phyloP scores from a whole-genome alignment of 1,140 invertebrate species.

The Neoseiulus cucumeris region DNA sequence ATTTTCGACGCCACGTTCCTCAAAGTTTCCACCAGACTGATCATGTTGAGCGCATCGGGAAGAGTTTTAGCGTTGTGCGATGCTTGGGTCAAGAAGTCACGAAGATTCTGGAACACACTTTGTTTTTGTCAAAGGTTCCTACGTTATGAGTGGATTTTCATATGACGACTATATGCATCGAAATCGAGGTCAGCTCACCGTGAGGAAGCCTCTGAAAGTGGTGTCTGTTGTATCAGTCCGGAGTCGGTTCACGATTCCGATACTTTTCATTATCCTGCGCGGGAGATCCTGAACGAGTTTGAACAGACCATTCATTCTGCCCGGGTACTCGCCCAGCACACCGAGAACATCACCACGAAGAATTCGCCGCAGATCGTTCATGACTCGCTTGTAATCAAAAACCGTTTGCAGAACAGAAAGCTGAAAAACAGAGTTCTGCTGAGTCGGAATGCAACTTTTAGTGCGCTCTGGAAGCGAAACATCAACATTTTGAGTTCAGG shows the following conservation, averaged over 20 bases:
- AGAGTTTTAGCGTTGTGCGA: not conserved
- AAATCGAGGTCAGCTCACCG: not conserved
- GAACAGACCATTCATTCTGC: slow-evolving; percentile 1
- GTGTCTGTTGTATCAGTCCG: not conserved
- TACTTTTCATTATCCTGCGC: not conserved
- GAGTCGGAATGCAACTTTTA: not conserved
- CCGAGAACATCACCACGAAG: not conserved
- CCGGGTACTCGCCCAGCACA: not conserved
- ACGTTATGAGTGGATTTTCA: too few relatives aligned
- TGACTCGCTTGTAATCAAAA: slow-evolving; percentile 6
- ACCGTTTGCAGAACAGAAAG: not conserved
- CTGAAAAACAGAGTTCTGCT: not conserved
- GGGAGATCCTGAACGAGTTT: not conserved
- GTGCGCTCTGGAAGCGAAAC: too few relatives aligned
- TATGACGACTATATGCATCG: too few relatives aligned
- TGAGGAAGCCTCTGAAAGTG: not conserved
- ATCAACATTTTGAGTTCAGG: too few relatives aligned
- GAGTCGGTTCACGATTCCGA: slow-evolving; percentile 2
- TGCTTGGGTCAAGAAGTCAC: not conserved
- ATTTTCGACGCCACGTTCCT: not conserved
- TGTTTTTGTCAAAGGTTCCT: too few relatives aligned
- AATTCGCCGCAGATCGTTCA: not conserved
- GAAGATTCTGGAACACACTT: not conserved
- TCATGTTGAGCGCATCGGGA: not conserved
- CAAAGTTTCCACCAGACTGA: not conserved